phyloP scores from a whole-genome alignment of 2,797 vertebrate genomes.

The Silurus lanzhouensis region DNA sequence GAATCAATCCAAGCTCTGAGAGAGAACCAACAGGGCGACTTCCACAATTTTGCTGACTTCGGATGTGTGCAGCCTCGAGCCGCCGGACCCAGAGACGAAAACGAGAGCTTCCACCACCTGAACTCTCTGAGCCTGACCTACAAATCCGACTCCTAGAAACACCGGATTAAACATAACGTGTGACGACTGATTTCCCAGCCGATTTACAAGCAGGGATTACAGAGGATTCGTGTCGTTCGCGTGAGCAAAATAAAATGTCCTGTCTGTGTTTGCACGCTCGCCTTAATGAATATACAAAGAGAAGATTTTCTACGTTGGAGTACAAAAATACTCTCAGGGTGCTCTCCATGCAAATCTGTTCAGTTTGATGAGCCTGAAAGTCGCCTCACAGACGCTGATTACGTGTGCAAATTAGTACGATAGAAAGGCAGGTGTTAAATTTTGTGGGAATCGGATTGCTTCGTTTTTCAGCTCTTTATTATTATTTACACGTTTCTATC shows the following conservation, averaged over 20 bases:
- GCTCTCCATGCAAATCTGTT: not conserved
- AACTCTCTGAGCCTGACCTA: slow-evolving; percentile 2
- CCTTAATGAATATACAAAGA: slow-evolving; percentile 17
- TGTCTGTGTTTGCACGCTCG: not conserved
- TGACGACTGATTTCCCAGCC: not conserved
- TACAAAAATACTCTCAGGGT: not conserved
- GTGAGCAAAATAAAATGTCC: not conserved
- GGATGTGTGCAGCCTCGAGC: slow-evolving; percentile 35
- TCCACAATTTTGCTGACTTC: slow-evolving; percentile 52
- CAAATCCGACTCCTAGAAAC: not conserved
- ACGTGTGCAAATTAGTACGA: not conserved
- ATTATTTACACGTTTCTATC: not conserved
- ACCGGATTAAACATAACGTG: not conserved
- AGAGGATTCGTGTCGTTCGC: not conserved
- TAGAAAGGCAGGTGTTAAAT: not conserved
- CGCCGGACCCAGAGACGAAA: slow-evolving; percentile 40
- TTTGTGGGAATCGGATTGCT: not conserved
- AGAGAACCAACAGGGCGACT: slow-evolving; percentile 56
- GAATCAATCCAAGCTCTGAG: slow-evolving; percentile 64
- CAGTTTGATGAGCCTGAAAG: not conserved
- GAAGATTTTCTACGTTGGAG: not conserved
- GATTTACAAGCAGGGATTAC: not conserved
- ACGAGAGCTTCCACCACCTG: slow-evolving; percentile 43
- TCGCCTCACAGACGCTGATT: not conserved
- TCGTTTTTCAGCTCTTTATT: not conserved